Conservation (phyloP, 2,113 vertebrate genomes). For the Pseudorasbora parva region DNA sequence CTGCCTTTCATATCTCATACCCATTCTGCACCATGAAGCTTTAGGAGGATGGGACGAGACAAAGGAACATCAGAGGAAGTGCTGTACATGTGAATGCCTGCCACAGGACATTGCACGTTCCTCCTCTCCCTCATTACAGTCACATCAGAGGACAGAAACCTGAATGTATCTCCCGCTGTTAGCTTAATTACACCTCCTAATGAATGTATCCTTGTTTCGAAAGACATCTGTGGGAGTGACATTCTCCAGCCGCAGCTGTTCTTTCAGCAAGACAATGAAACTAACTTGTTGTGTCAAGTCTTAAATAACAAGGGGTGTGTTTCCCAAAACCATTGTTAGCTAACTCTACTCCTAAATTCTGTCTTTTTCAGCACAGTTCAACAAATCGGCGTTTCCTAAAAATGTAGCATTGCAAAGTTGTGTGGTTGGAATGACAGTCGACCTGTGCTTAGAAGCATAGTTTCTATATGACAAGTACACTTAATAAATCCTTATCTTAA, state of each 20-base stretch:
- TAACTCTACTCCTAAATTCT: too few species aligned
- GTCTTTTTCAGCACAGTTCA: too few species aligned
- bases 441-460: too few species aligned
- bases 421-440: too few species aligned
- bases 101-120: slow-evolving; percentile 37
- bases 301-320: not conserved
- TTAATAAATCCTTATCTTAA: too few species aligned
- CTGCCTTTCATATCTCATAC: not conserved
- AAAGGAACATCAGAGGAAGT: not conserved
- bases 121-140: slow-evolving; percentile 49
- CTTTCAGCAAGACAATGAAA: slow-evolving; percentile 26
- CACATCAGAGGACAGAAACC: slow-evolving; percentile 46
- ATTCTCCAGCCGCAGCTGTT: slow-evolving; percentile 31
- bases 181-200: slow-evolving; percentile 58
- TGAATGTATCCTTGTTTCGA: slow-evolving; percentile 54
- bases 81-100: not conserved
- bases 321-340: too few species aligned
- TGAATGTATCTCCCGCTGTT: slow-evolving; percentile 52
- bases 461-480: too few species aligned
- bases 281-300: not conserved
- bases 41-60: not conserved
- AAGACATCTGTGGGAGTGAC: slow-evolving; percentile 39
- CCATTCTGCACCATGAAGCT: not conserved
- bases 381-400: too few species aligned
- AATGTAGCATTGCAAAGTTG: too few species aligned